Base-by-base conservation (phyloP, 2,888 invertebrate genomes). In the Torymus tubicola region DNA sequence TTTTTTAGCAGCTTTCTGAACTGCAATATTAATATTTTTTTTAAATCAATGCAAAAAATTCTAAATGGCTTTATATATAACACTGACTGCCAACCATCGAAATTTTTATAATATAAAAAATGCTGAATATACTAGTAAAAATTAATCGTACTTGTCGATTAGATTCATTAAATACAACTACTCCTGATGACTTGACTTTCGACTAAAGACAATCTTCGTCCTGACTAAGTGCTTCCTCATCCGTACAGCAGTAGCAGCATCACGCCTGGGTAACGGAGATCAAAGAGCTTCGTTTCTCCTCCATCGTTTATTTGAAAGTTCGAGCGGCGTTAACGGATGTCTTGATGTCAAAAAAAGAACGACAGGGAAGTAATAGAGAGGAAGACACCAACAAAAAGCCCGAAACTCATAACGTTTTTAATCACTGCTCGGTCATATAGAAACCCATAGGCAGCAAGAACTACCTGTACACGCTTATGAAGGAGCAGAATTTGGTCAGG, bases 401-500 rank as follows among this genome's bases (percentile, higher is more conserved):
- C 68, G 57, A 64, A 16, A 50, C 52, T 42, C 16, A 18, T 60
- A 65, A 60, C 71, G 72, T 78, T 78, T 78, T 78, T 78, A 78
- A 78, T 78, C 71, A 65, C 60, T 71, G 18, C 58, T 16, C n/a
- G 78, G 71, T 14, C 14, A 42, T 16, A 60, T 21, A 60, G 53
- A 53, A 60, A 63, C 31, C 8, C 8, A 52, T 14, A 18, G n/a
- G 50, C 24, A 5, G 10, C n/a, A 18, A 60, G 71, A 12, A 14
- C 10, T 21, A 31, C 31, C 31, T 31, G 31, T 31, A 31, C 31
- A 31, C 16, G 74, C 14, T 55, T 12, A 65, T 50, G 50, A 58
- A 57, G 31, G 14, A 67, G n/a, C 69, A 53, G 21, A 73, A 61
- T 16, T 42, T n/a, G 61, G 50, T 79, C 81, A 83, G 83, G 81